These are phyloP conservation scores for Sebastes nivosus DNA, from an alignment of 2,797 vertebrate species.

Conservation along the genomic window DNA sequence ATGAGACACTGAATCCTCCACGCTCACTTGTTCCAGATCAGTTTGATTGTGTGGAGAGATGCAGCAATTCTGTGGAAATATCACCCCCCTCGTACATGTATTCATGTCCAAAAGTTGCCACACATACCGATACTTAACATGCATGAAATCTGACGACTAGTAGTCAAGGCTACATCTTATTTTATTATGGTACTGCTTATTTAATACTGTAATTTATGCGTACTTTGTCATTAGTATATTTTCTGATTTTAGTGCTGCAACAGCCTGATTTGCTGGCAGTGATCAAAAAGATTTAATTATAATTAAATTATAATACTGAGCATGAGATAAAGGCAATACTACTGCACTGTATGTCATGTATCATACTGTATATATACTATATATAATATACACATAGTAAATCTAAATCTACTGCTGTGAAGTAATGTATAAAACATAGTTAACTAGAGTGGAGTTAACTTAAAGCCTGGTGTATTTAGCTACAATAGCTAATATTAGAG, in stretches of 20 bases:
- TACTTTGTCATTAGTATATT: neutral
- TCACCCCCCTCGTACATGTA: neutral
- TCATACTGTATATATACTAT: neutral
- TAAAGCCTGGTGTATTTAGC: neutral
- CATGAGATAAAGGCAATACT: neutral
- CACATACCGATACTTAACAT: neutral
- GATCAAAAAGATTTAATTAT: neutral
- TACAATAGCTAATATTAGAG: neutral
- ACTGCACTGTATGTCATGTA: neutral
- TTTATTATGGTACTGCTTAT: neutral
- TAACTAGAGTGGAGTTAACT: neutral
- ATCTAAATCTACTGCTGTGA: neutral
- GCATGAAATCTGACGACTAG: neutral
- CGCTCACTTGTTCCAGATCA: conserved; percentile 28
- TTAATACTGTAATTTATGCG: neutral
- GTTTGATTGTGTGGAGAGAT: conserved; percentile 20
- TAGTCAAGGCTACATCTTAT: neutral
- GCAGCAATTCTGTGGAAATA: conserved; percentile 6
- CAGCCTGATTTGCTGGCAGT: neutral
- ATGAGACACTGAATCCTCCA: conserved; percentile 30
- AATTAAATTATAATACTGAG: neutral
- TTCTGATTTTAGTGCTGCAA: neutral
- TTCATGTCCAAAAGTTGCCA: neutral
- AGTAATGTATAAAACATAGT: neutral
- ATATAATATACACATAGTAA: neutral